Conservation (phyloP, 2,888 invertebrate genomes). For the Tipula helvola region DNA sequence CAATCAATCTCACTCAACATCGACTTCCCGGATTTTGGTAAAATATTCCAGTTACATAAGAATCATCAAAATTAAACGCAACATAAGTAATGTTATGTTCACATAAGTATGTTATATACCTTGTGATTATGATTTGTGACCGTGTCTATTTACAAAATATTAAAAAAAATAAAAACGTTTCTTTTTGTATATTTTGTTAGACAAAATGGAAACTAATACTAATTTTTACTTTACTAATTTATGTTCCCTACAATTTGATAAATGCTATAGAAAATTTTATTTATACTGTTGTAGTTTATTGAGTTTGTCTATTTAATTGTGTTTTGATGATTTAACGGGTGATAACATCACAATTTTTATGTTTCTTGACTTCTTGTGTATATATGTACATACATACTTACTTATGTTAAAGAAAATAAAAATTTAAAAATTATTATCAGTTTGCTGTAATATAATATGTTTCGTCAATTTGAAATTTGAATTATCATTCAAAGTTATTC, state of each 20-base stretch:
- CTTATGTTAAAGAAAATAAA: not conserved
- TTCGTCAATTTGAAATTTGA: not conserved
- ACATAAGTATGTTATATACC: not conserved
- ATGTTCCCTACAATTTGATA: not conserved
- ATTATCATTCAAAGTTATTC: not conserved
- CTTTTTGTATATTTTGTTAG: not conserved
- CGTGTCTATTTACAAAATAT: not conserved
- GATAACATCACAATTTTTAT: not conserved
- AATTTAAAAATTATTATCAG: too few relatives aligned
- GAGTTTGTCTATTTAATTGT: not conserved
- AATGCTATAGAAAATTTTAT: not conserved
- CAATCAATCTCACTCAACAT: not conserved
- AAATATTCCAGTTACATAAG: not conserved
- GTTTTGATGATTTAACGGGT: not conserved
- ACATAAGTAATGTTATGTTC: not conserved
- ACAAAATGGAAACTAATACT: not conserved
- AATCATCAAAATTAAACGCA: not conserved
- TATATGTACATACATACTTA: too few relatives aligned
- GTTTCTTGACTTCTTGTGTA: not conserved
- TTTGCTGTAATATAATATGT: not conserved
- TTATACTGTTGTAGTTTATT: not conserved
- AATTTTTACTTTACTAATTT: not conserved
- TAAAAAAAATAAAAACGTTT: not conserved
- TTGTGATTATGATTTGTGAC: not conserved
- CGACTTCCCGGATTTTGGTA: not conserved